Percentiles rank a stretch among this genome's conserved stretches.
Evolutionary conservation across 2,888 invertebrate species (phyloP).

Genomic region (Matsumyia berberina): DNA sequence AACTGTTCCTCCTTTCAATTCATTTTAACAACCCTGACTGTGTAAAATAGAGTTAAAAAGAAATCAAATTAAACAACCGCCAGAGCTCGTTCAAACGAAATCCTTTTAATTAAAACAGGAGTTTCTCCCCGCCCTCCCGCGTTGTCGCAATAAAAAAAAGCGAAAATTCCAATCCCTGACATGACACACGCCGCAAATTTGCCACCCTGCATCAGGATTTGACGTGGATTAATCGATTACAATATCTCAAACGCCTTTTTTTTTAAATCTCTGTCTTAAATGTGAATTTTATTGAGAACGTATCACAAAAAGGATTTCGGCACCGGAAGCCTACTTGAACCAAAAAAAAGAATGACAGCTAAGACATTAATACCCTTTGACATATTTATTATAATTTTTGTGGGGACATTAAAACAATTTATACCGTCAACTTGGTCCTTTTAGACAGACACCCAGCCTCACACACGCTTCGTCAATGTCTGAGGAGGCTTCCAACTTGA

Average conservation of each 20-base stretch:
- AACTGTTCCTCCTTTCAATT: not conserved
- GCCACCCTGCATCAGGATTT: conserved; percentile 14
- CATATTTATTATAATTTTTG: conserved; percentile 56
- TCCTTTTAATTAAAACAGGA: conserved; percentile 52
- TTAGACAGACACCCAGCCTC: not conserved
- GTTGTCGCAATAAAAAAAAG: not conserved
- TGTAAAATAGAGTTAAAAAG: not conserved
- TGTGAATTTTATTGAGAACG: conserved; percentile 2
- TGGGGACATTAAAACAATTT: conserved; percentile 33
- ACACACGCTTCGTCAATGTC: not conserved
- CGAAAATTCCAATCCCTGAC: conserved; percentile 1
- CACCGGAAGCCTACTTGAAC: not conserved
- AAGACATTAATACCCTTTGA: conserved; percentile 56
- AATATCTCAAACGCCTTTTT: not conserved
- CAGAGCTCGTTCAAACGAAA: conserved; percentile 25
- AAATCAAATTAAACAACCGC: conserved; percentile 31
- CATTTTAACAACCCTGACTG: not conserved
- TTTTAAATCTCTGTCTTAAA: conserved; percentile 13
- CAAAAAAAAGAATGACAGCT: conserved; percentile 8
- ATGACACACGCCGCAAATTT: not conserved
- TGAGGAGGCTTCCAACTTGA: not conserved
- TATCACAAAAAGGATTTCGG: not conserved
- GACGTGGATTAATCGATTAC: conserved; percentile 37
- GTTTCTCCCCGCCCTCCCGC: not conserved
- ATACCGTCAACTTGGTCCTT: conserved; percentile 20